Conservation (phyloP, 2,113 vertebrate species). For the Lamprotornis superbus region DNA sequence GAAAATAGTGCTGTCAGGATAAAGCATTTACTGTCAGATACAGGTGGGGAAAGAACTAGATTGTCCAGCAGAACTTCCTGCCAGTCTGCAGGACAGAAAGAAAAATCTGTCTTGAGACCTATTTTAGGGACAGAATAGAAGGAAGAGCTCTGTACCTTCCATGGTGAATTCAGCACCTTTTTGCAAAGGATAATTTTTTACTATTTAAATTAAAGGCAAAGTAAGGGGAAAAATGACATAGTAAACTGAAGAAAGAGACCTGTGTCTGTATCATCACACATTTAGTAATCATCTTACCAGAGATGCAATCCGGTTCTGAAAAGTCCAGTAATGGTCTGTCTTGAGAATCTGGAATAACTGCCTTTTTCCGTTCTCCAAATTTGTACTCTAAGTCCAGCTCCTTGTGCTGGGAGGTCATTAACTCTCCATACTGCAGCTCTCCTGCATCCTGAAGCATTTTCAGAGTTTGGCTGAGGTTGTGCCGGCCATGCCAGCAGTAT, state of each 20-base stretch:
- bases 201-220: not conserved
- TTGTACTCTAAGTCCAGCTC: constrained; percentile 69
- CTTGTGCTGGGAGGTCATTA: constrained; percentile 77
- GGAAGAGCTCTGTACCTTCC: not conserved
- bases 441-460: constrained; percentile 81
- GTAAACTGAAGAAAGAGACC: not conserved
- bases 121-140: not conserved
- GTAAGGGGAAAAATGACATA: not conserved
- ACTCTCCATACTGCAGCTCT: constrained; percentile 84
- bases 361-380: constrained; percentile 60
- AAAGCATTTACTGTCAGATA: not conserved
- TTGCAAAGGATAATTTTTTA: not conserved
- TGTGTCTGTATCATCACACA: not conserved
- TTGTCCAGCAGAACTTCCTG: not conserved
- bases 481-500: constrained; percentile 89
- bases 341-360: constrained; percentile 33
- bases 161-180: not conserved
- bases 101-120: not conserved
- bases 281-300: constrained; percentile 71
- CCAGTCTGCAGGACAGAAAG: not conserved
- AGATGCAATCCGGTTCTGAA: constrained; percentile 70
- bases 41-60: not conserved
- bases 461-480: constrained; percentile 82
- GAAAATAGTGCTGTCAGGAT: not conserved
- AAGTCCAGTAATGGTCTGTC: constrained; percentile 68